These are phyloP conservation scores for Vanessa cardui DNA, from an alignment of 2,888 invertebrate genomes.

Conservation along the genomic window DNA sequence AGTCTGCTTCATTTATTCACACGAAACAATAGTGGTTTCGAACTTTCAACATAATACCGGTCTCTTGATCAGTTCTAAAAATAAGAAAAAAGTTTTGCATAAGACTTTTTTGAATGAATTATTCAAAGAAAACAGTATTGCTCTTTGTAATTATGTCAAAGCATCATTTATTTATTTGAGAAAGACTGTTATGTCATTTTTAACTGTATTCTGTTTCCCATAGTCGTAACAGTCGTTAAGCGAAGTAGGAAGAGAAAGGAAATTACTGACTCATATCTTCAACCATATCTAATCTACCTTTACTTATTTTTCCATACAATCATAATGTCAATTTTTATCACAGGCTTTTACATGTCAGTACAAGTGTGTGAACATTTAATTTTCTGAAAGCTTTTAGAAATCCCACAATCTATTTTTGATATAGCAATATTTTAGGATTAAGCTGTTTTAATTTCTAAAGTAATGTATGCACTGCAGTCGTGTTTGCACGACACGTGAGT, in stretches of 20 bases:
- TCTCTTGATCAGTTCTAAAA: slow-evolving; percentile 10
- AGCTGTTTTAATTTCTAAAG: too few species aligned
- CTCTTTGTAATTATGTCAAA: too few species aligned
- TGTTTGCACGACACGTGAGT: too few species aligned
- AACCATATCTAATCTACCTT: slow-evolving; percentile 21
- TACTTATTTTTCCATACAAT: slow-evolving; percentile 6
- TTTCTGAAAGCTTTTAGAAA: slow-evolving; percentile 3
- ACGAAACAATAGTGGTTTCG: slow-evolving; percentile 18
- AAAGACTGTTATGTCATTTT: background rate
- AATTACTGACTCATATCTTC: slow-evolving; percentile 18
- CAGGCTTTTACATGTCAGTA: background rate
- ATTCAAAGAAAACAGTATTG: too few species aligned
- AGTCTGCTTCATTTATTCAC: slow-evolving; percentile 26
- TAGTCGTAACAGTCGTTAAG: slow-evolving; percentile 4
- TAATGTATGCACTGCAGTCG: too few species aligned
- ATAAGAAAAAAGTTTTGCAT: background rate
- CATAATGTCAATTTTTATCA: background rate
- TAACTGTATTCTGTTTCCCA: background rate
- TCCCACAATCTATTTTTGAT: background rate
- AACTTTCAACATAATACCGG: slow-evolving; percentile 19
- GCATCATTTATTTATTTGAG: background rate
- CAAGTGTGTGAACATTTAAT: background rate
- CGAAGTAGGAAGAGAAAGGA: slow-evolving; percentile 15
- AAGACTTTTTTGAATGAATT: too few species aligned
- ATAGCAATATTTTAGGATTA: too few species aligned